These are phyloP conservation scores for Scartelaos histophorus DNA, from an alignment of 2,113 vertebrate genomes.

Conservation along the genomic window DNA sequence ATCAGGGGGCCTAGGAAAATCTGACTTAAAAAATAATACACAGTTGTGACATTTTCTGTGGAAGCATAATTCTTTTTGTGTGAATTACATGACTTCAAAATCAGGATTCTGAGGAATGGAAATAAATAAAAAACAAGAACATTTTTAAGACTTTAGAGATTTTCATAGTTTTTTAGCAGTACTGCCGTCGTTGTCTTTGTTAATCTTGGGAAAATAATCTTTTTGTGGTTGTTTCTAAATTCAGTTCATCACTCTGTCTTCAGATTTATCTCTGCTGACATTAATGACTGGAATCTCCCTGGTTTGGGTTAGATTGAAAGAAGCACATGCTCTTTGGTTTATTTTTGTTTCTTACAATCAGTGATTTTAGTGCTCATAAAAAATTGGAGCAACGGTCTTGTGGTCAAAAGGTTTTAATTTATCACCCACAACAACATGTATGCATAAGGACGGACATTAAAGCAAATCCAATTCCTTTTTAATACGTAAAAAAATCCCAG, in stretches of 20 bases:
- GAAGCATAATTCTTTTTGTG: slow-evolving; percentile 39
- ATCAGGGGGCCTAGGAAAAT: slow-evolving; percentile 52
- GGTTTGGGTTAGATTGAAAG: slow-evolving; percentile 41
- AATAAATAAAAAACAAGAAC: slow-evolving; percentile 46
- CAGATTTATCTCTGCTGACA: slow-evolving; percentile 39
- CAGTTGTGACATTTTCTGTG: slow-evolving; percentile 60
- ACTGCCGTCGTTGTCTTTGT: slow-evolving; percentile 47
- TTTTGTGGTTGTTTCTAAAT: slow-evolving; percentile 57
- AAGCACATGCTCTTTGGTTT: neutral
- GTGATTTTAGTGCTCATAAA: neutral
- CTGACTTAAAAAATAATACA: slow-evolving; percentile 61
- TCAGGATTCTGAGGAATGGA: slow-evolving; percentile 43
- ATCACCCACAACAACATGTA: neutral
- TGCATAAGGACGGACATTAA: neutral
- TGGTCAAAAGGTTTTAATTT: neutral
- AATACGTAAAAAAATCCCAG: no score
- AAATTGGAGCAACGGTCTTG: neutral
- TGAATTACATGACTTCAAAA: slow-evolving; percentile 23
- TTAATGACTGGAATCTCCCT: slow-evolving; percentile 40
- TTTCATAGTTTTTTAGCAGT: slow-evolving; percentile 53
- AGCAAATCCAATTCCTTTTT: neutral
- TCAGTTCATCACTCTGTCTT: slow-evolving; percentile 43
- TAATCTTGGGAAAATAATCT: slow-evolving; percentile 58
- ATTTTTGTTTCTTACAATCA: neutral
- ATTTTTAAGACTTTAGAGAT: slow-evolving; percentile 28